A percentile compares a stretch with the other conserved stretches of the same genome.
Evolutionary conservation across 2,113 vertebrate genomes (phyloP).

Genomic region (Bujurquina vittata): DNA sequence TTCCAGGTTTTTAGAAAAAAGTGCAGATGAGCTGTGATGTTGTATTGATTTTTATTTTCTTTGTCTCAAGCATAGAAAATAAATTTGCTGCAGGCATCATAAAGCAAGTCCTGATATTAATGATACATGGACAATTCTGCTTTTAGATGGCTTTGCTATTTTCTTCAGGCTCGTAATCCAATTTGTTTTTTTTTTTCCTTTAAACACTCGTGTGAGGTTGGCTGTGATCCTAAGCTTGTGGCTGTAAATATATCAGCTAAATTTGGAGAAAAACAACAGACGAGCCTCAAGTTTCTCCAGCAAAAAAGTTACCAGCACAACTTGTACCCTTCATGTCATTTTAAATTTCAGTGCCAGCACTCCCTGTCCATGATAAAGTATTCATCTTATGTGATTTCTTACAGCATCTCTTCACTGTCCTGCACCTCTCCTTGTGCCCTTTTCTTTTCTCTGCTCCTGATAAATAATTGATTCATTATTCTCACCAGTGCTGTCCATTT

Average conservation of each 20-base stretch:
- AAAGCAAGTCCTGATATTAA: constrained; percentile 19
- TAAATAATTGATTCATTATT: constrained; percentile 71
- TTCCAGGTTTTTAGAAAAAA: constrained; percentile 2
- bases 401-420: constrained; percentile 22
- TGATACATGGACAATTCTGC: constrained; percentile 24
- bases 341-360: not conserved
- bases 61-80: not conserved
- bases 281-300: not conserved
- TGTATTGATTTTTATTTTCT: not conserved
- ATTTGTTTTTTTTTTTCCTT: not conserved
- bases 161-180: constrained; percentile 13
- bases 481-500: constrained; percentile 29
- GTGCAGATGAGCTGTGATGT: not conserved
- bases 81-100: constrained; percentile 16
- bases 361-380: constrained; percentile 16
- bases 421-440: constrained; percentile 35
- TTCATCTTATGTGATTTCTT: constrained; percentile 29
- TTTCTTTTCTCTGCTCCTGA: constrained; percentile 50
- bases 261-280: constrained; percentile 34
- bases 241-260: constrained; percentile 35
- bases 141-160: constrained; percentile 34
- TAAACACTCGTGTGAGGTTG: constrained; percentile 13
- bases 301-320: constrained; percentile 10
- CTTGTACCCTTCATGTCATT: constrained; percentile 5
- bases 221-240: constrained; percentile 27